Base-by-base conservation (phyloP, 1,140 invertebrate genomes). In the Cyclargus thomasi region DNA sequence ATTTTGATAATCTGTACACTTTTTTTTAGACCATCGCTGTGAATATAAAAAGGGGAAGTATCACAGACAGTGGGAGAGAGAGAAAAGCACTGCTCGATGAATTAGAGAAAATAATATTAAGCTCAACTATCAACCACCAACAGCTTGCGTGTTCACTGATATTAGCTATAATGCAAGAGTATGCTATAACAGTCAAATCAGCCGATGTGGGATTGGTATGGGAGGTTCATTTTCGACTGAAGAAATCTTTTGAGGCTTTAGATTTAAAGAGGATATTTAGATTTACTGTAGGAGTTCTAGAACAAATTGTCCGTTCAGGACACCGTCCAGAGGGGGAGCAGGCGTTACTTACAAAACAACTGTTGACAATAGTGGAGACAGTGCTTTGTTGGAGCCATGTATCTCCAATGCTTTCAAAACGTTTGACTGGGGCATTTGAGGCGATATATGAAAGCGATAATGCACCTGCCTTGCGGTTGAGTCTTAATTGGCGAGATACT, bases 161-260 rank as follows among this genome's bases (percentile, higher is more conserved):
- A 71, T 92, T 94, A 64, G 94, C 95, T 10, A 90, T 98, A 53
- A 94, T 98, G 90, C 95, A 96, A 92, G 97, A 98, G 88, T 97
- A 97, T 92, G 94, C 95, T 57, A 95, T 93, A 53, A 96, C 96
- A n/a, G 92, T 94, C 0, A 95, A 96, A 81, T 96, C 96, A 7
- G 95, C 95, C 20, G 96, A 97, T 90, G 94, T 97, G 55, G 96
- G 96, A 10, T 85, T 98, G 53, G 94, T 96, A 16, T 97, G 95
- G 95, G 96, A 97, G 88, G 93, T 94, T n/a, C 96, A 97, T 86
- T 94, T 95, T 73, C 93, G 93, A 80, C 94, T 95, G 22, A 98
- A 97, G 85, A 94, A 94, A 76, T 92, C 95, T 55, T 98, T 98
- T 93, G 96, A 98, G 91, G 93, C 90, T 35, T 92, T 92, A 68